Conservation (phyloP, 2,888 invertebrate species). For the Notodonta ziczac region DNA sequence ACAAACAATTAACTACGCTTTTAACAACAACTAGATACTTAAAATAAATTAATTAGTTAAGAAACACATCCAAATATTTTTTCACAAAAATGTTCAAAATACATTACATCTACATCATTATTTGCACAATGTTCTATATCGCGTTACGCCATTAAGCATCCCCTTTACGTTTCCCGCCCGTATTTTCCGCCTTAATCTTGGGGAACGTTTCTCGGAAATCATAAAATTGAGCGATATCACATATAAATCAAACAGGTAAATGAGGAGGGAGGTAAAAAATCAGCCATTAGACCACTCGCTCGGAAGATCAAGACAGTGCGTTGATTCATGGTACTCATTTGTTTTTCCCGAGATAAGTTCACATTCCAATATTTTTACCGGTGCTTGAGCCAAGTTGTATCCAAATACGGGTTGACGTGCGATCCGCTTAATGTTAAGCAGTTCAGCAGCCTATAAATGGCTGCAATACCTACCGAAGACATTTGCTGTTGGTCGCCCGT, state of each 20-base stretch:
- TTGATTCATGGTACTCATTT: slow-evolving; percentile 69
- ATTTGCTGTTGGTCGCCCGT: too few species aligned
- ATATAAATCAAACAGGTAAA: slow-evolving; percentile 72
- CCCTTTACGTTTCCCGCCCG: slow-evolving; percentile 20
- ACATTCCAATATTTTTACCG: neutral
- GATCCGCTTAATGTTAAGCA: too few species aligned
- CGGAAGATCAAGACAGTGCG: slow-evolving; percentile 68
- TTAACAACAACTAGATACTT: too few species aligned
- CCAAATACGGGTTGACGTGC: too few species aligned
- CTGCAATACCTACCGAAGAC: too few species aligned
- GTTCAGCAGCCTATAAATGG: too few species aligned
- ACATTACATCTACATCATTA: slow-evolving; percentile 7
- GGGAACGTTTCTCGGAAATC: slow-evolving; percentile 42
- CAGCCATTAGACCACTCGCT: slow-evolving; percentile 68
- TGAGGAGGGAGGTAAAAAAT: slow-evolving; percentile 66
- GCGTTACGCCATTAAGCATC: slow-evolving; percentile 43
- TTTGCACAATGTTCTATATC: slow-evolving; percentile 30
- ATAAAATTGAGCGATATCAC: slow-evolving; percentile 65
- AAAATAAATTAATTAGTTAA: too few species aligned
- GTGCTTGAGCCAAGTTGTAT: too few species aligned
- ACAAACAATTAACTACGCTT: too few species aligned
- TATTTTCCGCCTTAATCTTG: slow-evolving; percentile 32
- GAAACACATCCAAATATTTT: too few species aligned
- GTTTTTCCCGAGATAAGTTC: slow-evolving; percentile 31
- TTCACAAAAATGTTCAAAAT: too few species aligned